These are phyloP conservation scores for Gila orcuttii DNA, from an alignment of 2,113 vertebrate species.

Conservation along the genomic window DNA sequence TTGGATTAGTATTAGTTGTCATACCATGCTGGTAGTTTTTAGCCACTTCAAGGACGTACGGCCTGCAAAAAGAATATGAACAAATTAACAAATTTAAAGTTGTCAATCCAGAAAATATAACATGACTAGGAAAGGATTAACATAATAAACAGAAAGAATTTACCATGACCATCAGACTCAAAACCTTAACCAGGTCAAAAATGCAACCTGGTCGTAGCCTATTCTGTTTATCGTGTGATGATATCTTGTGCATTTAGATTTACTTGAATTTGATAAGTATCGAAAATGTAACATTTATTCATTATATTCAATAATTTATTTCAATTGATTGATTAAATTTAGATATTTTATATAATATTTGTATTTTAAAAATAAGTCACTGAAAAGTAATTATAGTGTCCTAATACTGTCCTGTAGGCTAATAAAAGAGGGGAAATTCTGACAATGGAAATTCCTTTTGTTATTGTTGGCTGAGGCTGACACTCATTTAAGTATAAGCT, in stretches of 20 bases:
- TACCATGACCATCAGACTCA: not conserved
- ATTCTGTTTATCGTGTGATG: not conserved
- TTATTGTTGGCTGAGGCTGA: not conserved
- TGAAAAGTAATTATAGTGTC: not conserved
- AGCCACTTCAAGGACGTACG: slow-evolving; percentile 73
- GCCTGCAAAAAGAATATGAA: slow-evolving; percentile 62
- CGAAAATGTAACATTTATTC: no score
- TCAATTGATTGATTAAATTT: not conserved
- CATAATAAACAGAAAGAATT: not conserved
- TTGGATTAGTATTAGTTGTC: not conserved
- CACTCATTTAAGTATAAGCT: not conserved
- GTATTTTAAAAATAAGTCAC: not conserved
- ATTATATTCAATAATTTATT: no score
- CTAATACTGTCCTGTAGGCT: not conserved
- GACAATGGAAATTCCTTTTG: not conserved
- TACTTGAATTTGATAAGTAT: no score
- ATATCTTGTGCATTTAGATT: no score
- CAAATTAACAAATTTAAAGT: not conserved
- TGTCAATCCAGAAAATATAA: not conserved
- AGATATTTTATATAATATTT: not conserved
- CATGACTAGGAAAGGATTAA: not conserved
- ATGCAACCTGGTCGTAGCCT: no score
- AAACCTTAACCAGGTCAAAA: not conserved
- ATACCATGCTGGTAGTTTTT: slow-evolving; percentile 76
- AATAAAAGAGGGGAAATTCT: not conserved